A percentile compares a stretch with the other conserved stretches of the same genome.
These are phyloP conservation scores for Drosophila prosaltans DNA, from an alignment of 1,140 invertebrate species.

Conservation along the genomic window DNA sequence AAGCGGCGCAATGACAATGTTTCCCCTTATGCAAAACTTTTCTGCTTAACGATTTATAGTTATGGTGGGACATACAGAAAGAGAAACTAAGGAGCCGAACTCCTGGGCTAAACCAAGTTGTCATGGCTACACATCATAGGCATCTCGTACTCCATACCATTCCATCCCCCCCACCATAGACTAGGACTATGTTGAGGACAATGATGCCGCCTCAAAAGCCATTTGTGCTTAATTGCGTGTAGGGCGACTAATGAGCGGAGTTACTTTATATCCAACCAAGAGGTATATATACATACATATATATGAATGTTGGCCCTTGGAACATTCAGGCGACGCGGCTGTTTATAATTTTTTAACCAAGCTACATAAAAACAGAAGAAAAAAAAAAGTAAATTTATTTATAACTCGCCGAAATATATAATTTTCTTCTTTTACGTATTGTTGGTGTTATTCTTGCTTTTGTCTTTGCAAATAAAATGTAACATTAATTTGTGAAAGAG, in stretches of 20 bases:
- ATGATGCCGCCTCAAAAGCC: conserved; percentile 69
- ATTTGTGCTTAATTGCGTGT: conserved; percentile 81
- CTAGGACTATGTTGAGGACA: conserved; percentile 5
- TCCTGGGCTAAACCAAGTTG: conserved; percentile 59
- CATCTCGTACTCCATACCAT: conserved; percentile 1
- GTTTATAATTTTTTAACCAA: conserved; percentile 65
- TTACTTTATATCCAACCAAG: conserved; percentile 66
- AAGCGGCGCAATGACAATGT: conserved; percentile 73
- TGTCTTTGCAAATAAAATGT: conserved; percentile 64
- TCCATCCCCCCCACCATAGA: neutral
- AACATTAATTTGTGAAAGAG: conserved; percentile 70
- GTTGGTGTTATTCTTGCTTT: conserved; percentile 10
- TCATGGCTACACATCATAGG: conserved; percentile 72
- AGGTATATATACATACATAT: conserved; percentile 5
- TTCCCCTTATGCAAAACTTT: conserved; percentile 75
- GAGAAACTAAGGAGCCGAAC: conserved; percentile 8
- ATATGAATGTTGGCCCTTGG: conserved; percentile 29
- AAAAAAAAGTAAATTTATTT: conserved; percentile 58
- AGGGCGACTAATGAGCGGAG: conserved; percentile 80
- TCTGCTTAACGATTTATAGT: conserved; percentile 74
- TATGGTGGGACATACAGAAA: conserved; percentile 10
- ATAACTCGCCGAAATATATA: conserved; percentile 58
- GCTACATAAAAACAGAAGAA: conserved; percentile 25
- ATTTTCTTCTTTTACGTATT: conserved; percentile 42
- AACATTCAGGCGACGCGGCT: conserved; percentile 46